Percentiles rank a stretch among this genome's conserved stretches.
phyloP scores from a whole-genome alignment of 2,113 vertebrate species.

The Lota lota region DNA sequence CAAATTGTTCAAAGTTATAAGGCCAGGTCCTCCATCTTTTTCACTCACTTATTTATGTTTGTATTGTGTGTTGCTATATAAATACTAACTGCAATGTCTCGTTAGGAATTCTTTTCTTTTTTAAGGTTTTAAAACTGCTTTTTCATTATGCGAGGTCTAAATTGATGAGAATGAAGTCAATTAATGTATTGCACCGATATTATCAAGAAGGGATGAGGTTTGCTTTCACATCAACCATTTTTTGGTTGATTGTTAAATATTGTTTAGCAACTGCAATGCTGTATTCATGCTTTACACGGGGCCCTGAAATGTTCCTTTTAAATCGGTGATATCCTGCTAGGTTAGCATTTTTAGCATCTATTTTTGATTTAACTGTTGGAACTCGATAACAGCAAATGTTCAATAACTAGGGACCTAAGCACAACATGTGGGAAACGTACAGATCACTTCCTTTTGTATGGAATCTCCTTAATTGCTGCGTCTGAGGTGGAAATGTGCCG shows the following conservation, averaged over 20 bases:
- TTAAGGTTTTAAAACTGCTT: neutral
- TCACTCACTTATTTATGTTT: neutral
- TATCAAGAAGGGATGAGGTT: neutral
- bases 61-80: neutral
- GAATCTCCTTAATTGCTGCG: neutral
- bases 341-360: neutral
- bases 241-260: constrained; percentile 27
- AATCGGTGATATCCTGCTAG: neutral
- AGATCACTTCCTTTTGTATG: neutral
- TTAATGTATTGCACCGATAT: neutral
- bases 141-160: neutral
- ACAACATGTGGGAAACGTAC: neutral
- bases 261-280: neutral
- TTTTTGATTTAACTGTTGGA: neutral
- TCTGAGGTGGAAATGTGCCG: too few relatives aligned
- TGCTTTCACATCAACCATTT: constrained; percentile 4
- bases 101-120: too few relatives aligned
- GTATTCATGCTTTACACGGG: neutral
- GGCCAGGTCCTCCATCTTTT: neutral
- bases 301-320: neutral
- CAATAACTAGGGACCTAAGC: neutral
- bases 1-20: neutral
- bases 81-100: neutral
- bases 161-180: neutral
- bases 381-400: neutral